phyloP scores from a whole-genome alignment of 2,888 invertebrate genomes.

The Mimachlamys varia region DNA sequence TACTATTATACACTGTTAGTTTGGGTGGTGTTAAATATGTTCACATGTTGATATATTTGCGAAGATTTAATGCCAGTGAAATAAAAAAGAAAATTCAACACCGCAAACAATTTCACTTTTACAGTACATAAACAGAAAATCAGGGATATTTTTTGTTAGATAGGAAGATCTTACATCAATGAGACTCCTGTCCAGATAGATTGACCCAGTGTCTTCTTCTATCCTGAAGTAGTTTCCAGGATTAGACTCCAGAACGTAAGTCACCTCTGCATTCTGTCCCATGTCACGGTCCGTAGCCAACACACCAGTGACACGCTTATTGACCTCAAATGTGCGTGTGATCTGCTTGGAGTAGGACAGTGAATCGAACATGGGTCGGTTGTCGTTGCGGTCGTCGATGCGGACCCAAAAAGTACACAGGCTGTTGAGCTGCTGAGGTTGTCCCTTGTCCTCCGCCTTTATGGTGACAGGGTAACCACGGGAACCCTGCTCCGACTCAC shows the following conservation, averaged over 20 bases:
- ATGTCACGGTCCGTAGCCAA: slow-evolving; percentile 96
- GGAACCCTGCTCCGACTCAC: slow-evolving; percentile 84
- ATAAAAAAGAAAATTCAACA: too few relatives aligned
- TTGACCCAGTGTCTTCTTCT: slow-evolving; percentile 98
- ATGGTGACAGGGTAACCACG: slow-evolving; percentile 86
- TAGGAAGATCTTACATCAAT: slow-evolving; percentile 63
- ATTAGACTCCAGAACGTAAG: slow-evolving; percentile 84
- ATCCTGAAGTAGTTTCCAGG: slow-evolving; percentile 98
- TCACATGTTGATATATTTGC: too few relatives aligned
- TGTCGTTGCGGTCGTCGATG: slow-evolving; percentile 77
- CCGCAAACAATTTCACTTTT: too few relatives aligned
- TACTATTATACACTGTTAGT: too few relatives aligned
- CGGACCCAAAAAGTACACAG: slow-evolving; percentile 93
- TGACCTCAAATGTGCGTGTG: slow-evolving; percentile 59
- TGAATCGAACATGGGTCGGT: slow-evolving; percentile 76
- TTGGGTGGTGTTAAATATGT: too few relatives aligned
- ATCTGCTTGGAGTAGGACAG: slow-evolving; percentile 71
- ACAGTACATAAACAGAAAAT: too few relatives aligned
- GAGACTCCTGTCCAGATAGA: slow-evolving; percentile 95
- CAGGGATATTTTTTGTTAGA: too few relatives aligned
- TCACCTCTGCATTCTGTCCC: slow-evolving; percentile 92
- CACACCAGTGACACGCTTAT: slow-evolving; percentile 69
- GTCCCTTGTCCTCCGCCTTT: slow-evolving; percentile 99
- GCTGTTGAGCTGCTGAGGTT: slow-evolving; percentile 94
- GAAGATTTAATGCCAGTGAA: too few relatives aligned